Base-by-base conservation (phyloP, 2,888 invertebrate species). In the Anthrax anthrax region DNA sequence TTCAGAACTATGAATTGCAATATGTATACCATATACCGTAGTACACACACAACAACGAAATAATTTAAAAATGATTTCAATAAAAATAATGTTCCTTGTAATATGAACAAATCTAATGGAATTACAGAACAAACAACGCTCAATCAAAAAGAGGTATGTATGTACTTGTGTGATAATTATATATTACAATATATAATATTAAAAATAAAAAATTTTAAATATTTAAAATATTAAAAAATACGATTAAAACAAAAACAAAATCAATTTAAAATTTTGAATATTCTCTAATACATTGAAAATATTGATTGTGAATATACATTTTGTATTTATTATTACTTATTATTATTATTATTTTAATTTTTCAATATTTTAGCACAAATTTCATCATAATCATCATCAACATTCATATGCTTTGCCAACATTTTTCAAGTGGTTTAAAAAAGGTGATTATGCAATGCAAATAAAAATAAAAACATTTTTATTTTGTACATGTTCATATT, bases 341-440 rank as follows among this genome's bases (percentile, higher is more conserved):
- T n/a, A n/a, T n/a, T n/a, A n/a, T n/a, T n/a, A n/a, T n/a, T n/a
- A n/a, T n/a, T n/a, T 37, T 37, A 5, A 16, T 23, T 23, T 23
- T 38, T 38, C 13, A 38, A n/a, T 36, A 9, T 34, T 42, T 13
- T 29, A 49, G 49, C 49, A 46, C n/a, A 38, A 17, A 46, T 39
- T 41, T 38, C 19, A 39, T 19, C 38, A 48, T 36, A 44, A 39
- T 23, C 44, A 60, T 50, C 70, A 70, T 12, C 42, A 29, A 32
- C 41, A 48, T 29, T 41, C 52, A 36, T 48, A 48, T 13, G 51
- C 37, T 13, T 45, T 49, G 14, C 50, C 50, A 67, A 78, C 82
- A 47, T 71, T 84, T 60, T 74, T 84, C 60, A 77, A 77, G 67
- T 84, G 84, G 84, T 77, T 84, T 61, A 79, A 78, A 52, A 77